A percentile compares a stretch with the other conserved stretches of the same genome.
phyloP scores from a whole-genome alignment of 1,140 invertebrate genomes.

The Littorina saxatilis region DNA sequence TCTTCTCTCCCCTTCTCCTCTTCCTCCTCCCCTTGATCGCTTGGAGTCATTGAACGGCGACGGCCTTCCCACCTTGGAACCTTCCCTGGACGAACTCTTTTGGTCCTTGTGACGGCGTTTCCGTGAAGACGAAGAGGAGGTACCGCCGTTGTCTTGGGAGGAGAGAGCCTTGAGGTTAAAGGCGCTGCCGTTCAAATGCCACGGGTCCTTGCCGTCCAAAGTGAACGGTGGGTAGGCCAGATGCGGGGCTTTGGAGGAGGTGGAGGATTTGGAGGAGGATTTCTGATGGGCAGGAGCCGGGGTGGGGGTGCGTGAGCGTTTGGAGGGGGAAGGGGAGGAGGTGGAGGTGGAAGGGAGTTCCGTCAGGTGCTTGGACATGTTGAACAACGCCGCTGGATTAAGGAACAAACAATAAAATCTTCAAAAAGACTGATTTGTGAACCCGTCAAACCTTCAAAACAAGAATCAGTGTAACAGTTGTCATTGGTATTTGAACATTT shows the following conservation, averaged over 20 bases:
- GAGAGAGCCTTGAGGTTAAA: conserved; percentile 18
- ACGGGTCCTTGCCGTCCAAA: background rate
- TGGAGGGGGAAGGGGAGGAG: conserved; percentile 29
- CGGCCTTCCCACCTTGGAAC: background rate
- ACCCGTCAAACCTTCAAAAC: no score
- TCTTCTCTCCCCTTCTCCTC: background rate
- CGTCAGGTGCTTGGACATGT: conserved; percentile 31
- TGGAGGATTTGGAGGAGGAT: conserved; percentile 2
- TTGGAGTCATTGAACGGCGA: background rate
- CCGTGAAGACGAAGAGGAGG: background rate
- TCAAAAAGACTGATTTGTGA: no score
- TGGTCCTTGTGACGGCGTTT: conserved; percentile 12
- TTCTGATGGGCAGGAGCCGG: conserved; percentile 35
- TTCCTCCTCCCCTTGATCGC: background rate
- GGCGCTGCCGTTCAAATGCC: conserved; percentile 37
- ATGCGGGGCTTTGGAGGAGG: conserved; percentile 24
- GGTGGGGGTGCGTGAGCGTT: conserved; percentile 34
- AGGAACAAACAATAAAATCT: background rate
- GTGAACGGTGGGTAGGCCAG: conserved; percentile 14
- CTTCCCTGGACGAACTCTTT: background rate
- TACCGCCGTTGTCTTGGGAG: background rate
- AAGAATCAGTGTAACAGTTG: no score
- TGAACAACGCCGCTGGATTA: conserved; percentile 17
- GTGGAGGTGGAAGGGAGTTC: conserved; percentile 29
- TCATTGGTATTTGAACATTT: no score